Conservation (phyloP, 2,797 vertebrate genomes). For the Forpus xanthops region DNA sequence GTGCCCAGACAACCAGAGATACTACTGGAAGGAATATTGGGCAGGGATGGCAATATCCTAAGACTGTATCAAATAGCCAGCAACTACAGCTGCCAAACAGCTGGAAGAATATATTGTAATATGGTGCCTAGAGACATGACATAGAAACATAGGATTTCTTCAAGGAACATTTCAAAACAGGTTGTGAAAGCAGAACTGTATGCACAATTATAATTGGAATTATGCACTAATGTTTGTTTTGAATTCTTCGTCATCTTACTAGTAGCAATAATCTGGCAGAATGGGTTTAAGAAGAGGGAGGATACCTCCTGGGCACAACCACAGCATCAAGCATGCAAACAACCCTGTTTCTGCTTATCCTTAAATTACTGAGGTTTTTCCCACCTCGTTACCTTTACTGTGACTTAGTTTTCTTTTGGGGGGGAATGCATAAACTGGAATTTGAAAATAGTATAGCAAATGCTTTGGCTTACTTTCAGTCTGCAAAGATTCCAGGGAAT, state of each 20-base stretch:
- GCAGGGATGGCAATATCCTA: not conserved
- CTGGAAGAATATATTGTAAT: not conserved
- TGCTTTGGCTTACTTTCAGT: not conserved
- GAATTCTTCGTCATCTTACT: not conserved
- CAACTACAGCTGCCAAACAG: not conserved
- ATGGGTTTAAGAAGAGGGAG: not conserved
- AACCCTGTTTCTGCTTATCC: not conserved
- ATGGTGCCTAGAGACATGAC: not conserved
- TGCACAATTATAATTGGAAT: not conserved
- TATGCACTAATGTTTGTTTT: not conserved
- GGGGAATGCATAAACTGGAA: not conserved
- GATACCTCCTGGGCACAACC: not conserved
- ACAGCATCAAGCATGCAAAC: not conserved
- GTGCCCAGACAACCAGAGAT: not conserved
- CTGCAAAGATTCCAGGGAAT: slow-evolving; percentile 5
- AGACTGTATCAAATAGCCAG: not conserved
- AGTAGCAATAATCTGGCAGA: not conserved
- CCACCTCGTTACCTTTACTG: not conserved
- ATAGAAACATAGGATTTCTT: not conserved
- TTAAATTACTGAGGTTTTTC: not conserved
- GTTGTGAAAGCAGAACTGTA: not conserved
- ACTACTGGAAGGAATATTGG: not conserved
- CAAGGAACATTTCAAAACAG: not conserved
- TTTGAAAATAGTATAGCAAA: not conserved
- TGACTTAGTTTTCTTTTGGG: not conserved